Evolutionary conservation across 2,888 invertebrate genomes (phyloP), one percentile per base, ranked within the genome.

Genomic region (Liopterus haemorrhoidalis): DNA sequence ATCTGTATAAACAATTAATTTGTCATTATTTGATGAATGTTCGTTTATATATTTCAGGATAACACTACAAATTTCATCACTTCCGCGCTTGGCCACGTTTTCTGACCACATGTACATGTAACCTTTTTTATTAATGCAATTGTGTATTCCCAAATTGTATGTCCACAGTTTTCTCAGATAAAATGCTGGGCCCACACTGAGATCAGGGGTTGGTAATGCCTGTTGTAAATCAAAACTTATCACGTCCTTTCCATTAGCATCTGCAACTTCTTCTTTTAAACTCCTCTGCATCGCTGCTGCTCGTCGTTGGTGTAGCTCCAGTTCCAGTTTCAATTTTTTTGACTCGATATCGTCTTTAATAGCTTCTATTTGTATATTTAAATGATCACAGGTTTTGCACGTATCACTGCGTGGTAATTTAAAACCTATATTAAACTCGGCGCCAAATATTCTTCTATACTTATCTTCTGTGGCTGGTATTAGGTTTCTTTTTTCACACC

Each of bases 111-210:
- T 40, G 16, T 47, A 54, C 51, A 54, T 54, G 15, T 40, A 39
- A 4, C 49, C 51, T 32, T 38, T 22, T 9, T 38, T 46, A 35
- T 15, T 49, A 1, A 19, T 46, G 40, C 53, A 53, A 25, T 57
- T 46, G 27, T 55, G 55, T 8, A 57, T 33, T 9, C 54, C 54
- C 2, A 56, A 37, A 31, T 56, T 55, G 35, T 53, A 56, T 2
- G 42, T 11, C 54, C 51, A 54, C 24, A 49, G 46, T 44, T 54
- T 55, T 28, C 50, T 19, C 22, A 50, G 32, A 43, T 55, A 55
- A 50, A 53, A 55, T 6, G 53, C 48, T 18, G 52, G 45, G 6
- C 52, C 53, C 18, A 38, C 30, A 28, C 49, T 52, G 28, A 54
- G 30, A 30, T 42, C 46, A 35, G 50, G 49, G n/a, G 48, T 49